phyloP scores from a whole-genome alignment of 2,113 vertebrate genomes.

The Hoplias malabaricus region DNA sequence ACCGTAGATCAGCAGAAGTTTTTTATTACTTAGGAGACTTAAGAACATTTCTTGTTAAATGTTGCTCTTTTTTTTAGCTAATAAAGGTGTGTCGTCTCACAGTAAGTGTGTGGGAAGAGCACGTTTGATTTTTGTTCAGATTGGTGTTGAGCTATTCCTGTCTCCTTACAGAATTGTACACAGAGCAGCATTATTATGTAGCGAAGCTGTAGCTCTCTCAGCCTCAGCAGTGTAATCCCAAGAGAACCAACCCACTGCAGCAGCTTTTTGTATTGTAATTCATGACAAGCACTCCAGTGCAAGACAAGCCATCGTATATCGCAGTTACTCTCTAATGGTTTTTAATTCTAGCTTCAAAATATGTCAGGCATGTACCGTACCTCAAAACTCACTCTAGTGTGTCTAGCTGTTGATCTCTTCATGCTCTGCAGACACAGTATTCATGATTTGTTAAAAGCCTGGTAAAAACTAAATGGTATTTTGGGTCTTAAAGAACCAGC shows the following conservation, averaged over 20 bases:
- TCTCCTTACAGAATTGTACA: not conserved
- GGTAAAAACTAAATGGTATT: not conserved
- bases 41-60: no score
- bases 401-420: not conserved
- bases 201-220: slow-evolving; percentile 45
- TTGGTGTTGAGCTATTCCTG: not conserved
- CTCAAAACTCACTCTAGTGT: not conserved
- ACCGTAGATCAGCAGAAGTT: no score
- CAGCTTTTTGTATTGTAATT: slow-evolving; percentile 65
- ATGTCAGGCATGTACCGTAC: not conserved
- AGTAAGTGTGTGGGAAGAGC: not conserved
- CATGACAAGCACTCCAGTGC: slow-evolving; percentile 58
- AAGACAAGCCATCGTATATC: slow-evolving; percentile 29
- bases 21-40: no score
- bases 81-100: not conserved
- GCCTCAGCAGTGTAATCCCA: slow-evolving; percentile 54
- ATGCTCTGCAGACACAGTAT: not conserved
- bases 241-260: slow-evolving; percentile 63
- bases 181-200: not conserved
- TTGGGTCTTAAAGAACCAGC: not conserved
- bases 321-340: not conserved
- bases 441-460: not conserved
- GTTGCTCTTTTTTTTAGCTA: not conserved
- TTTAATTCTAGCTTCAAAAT: slow-evolving; percentile 9
- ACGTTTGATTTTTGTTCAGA: not conserved